phyloP scores from a whole-genome alignment of 2,797 vertebrate species.

The Propithecus perrieri region DNA sequence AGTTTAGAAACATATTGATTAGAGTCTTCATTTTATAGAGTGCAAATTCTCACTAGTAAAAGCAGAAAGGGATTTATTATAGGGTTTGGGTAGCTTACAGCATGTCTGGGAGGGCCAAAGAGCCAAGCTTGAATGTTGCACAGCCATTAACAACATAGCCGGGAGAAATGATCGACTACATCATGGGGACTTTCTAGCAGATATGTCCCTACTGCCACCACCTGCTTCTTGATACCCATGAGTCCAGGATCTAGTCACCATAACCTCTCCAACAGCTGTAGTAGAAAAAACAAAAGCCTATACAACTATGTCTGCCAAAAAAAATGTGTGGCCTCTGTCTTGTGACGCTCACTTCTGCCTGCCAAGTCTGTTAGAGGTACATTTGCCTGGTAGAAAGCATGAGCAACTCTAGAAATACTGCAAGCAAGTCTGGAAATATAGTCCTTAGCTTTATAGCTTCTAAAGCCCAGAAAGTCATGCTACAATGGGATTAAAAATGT shows the following conservation, averaged over 20 bases:
- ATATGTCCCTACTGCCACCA: neutral
- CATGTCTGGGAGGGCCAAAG: neutral
- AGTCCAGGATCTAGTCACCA: neutral
- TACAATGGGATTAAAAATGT: neutral
- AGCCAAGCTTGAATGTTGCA: neutral
- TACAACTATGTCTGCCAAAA: neutral
- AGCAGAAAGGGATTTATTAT: neutral
- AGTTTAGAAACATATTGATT: neutral
- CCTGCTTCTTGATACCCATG: neutral
- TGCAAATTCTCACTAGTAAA: neutral
- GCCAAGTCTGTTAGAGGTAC: neutral
- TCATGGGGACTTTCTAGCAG: neutral
- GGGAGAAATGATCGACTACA: neutral
- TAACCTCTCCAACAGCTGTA: neutral
- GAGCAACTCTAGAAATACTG: neutral
- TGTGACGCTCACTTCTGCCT: neutral
- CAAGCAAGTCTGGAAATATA: neutral
- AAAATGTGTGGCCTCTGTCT: neutral
- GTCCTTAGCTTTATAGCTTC: neutral
- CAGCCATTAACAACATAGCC: neutral
- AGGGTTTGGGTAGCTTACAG: neutral
- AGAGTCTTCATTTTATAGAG: neutral
- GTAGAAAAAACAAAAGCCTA: neutral
- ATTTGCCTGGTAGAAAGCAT: neutral
- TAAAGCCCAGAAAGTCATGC: neutral